Evolutionary conservation across 2,113 vertebrate species (phyloP).

Genomic region (Nettapus auritus): DNA sequence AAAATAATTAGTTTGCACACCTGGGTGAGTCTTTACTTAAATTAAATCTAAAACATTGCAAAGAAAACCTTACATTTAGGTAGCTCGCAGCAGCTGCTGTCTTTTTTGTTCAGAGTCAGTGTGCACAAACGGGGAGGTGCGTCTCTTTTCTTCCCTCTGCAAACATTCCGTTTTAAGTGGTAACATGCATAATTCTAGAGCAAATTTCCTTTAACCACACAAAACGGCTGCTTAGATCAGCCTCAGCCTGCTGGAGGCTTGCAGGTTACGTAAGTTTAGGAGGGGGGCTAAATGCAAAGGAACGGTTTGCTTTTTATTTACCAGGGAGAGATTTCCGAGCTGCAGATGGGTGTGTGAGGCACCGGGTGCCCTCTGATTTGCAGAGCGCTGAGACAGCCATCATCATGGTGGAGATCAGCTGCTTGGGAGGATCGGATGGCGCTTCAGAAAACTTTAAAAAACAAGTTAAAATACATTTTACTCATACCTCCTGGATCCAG

Average conservation of each 20-base stretch:
- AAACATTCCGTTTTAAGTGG: not conserved
- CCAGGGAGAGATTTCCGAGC: not conserved
- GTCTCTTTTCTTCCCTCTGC: not conserved
- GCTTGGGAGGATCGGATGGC: not conserved
- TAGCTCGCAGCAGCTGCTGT: not conserved
- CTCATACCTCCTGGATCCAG: not conserved
- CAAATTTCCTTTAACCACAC: not conserved
- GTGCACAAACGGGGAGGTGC: not conserved
- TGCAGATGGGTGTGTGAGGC: not conserved
- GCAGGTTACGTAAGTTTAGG: not conserved
- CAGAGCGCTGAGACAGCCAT: not conserved
- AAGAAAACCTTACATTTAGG: not conserved
- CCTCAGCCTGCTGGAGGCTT: not conserved
- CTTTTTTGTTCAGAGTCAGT: not conserved
- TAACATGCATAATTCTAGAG: fast-evolving
- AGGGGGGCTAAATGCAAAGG: not conserved
- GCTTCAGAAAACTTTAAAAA: not conserved
- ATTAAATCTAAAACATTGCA: not conserved
- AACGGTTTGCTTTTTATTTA: not conserved
- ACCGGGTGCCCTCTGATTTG: not conserved
- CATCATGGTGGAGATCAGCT: not conserved
- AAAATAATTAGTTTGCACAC: not conserved
- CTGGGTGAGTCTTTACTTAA: not conserved
- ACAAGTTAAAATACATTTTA: not conserved
- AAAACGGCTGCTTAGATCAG: not conserved